phyloP scores from a whole-genome alignment of 1,140 invertebrate species.

The Piezodorus guildinii region DNA sequence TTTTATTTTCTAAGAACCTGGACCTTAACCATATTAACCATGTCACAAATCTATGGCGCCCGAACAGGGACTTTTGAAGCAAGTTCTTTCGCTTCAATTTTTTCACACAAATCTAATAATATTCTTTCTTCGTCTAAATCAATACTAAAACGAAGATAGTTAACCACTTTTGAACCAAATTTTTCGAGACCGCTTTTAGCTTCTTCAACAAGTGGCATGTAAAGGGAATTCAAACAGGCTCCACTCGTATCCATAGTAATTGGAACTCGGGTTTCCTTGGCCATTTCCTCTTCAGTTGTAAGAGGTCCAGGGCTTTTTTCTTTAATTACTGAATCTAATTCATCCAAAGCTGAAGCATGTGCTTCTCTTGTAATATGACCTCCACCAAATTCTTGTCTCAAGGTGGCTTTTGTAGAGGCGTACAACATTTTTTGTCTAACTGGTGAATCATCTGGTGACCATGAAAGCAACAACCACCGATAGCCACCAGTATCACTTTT shows the following conservation, averaged over 20 bases:
- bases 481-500: slow-evolving; percentile 67
- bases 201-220: slow-evolving; percentile 12
- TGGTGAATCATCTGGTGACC: slow-evolving; percentile 82
- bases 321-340: not conserved
- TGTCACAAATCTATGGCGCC: no score
- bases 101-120: slow-evolving; percentile 40
- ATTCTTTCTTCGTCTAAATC: slow-evolving; percentile 66
- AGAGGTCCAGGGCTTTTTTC: slow-evolving; percentile 7
- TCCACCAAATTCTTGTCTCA: slow-evolving; percentile 92
- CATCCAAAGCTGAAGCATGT: slow-evolving; percentile 52
- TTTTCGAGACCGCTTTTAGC: slow-evolving; percentile 45
- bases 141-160: slow-evolving; percentile 69
- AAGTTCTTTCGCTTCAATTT: slow-evolving; percentile 45
- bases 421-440: slow-evolving; percentile 97
- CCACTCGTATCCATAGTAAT: slow-evolving; percentile 6
- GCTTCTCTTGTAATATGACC: slow-evolving; percentile 83
- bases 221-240: slow-evolving; percentile 5
- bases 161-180: slow-evolving; percentile 36
- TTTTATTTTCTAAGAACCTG: no score
- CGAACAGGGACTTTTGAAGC: slow-evolving; percentile 66
- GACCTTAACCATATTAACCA: no score
- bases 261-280: not conserved
- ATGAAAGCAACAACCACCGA: slow-evolving; percentile 90
- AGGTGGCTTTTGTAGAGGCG: slow-evolving; percentile 93
- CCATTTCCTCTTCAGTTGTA: not conserved